phyloP scores from a whole-genome alignment of 2,888 invertebrate genomes.

The Acronicta psi region DNA sequence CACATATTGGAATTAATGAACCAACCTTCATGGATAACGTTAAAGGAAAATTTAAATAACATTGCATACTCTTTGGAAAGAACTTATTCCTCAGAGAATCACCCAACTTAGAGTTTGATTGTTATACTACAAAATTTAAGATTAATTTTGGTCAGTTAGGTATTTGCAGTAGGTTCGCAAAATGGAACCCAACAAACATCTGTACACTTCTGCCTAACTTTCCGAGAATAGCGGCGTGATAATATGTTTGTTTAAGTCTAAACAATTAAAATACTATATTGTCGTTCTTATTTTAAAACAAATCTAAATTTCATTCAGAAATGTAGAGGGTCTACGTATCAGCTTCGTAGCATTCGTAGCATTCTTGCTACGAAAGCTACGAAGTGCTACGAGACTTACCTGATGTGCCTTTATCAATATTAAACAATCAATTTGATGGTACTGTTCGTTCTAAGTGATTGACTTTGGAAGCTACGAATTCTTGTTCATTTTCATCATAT shows the following conservation, averaged over 20 bases:
- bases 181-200: no score
- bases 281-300: no score
- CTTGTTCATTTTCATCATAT: background rate
- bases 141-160: no score
- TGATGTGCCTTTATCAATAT: background rate
- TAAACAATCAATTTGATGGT: background rate
- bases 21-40: slow-evolving; percentile 31
- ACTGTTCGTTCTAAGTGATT: background rate
- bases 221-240: background rate
- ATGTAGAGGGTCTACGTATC: background rate
- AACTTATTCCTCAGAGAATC: background rate
- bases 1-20: slow-evolving; percentile 51
- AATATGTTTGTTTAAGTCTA: background rate
- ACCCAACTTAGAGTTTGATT: no score
- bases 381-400: slow-evolving; percentile 32
- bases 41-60: slow-evolving; percentile 27
- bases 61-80: slow-evolving; percentile 10
- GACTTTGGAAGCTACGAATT: background rate
- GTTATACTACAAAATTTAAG: no score
- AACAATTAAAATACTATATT: background rate
- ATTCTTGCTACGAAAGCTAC: slow-evolving; percentile 43
- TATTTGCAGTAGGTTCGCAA: no score
- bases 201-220: no score
- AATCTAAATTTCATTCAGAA: background rate
- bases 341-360: no score